Evolutionary conservation across 2,113 vertebrate genomes (phyloP), one percentile per base, ranked within the genome.

Genomic region (Myiozetetes cayanensis): DNA sequence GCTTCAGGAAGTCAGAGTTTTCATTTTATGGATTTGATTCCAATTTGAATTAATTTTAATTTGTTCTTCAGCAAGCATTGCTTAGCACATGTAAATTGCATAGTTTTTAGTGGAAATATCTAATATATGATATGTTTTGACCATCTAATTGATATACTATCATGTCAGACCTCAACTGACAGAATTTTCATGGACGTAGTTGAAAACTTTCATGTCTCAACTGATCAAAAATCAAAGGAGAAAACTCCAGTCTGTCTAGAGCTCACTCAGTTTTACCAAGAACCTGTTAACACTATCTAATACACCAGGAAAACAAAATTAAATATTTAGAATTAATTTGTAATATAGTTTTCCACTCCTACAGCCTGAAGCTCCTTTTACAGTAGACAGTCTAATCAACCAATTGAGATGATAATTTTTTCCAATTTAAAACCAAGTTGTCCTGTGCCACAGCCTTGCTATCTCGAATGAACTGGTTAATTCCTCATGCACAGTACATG

Each of bases 1-100:
- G 85, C 84, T 92, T 28, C 73, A 52, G 56, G 73, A 96, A 97
- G 72, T 65, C 61, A 56, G 33, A 81, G 49, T 39, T 89, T 91
- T 81, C 37, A 53, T 92, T 91, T 90, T 39, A 81, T 74, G 63
- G 59, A 63, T 80, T 94, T 93, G 11, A 70, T 67, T 95, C 67
- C 55, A 82, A 58, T 82, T 90, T 93, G 88, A 91, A 93, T 88
- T 90, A 92, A 77, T 90, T 83, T 77, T 74, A 80, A 50, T 90
- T 84, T 68, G 28, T 71, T 94, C 52, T 71, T 86, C 25, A 68
- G 49, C 24, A 71, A 84, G 44, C 20, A 35, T 84, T 86, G 49
- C 22, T 94, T 84, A 86, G 14, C 10, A 84, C 49, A 47, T 71
- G 52, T 61, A 85, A 76, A 67, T 81, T 39, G 14, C 43, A 62